Evolutionary conservation across 2,888 invertebrate species (phyloP), one percentile per base, ranked within the genome.

Genomic region (Leucophora obtusa): DNA sequence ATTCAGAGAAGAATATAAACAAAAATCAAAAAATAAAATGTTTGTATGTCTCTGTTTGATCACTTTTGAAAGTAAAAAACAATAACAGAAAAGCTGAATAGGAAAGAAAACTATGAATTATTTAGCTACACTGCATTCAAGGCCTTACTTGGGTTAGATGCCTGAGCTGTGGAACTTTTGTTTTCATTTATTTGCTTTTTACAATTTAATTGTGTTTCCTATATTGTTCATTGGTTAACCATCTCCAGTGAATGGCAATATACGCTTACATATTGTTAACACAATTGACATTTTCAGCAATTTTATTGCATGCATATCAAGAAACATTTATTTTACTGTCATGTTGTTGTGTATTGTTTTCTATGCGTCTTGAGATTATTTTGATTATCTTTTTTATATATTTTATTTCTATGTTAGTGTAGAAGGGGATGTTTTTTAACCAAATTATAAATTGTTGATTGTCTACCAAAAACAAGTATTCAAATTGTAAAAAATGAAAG

Each of bases 251-350:
- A 6, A n/a, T n/a, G 10, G 43, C 43, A 47, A 63, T 18, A 33
- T 51, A 18, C 15, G 15, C 15, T 43, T 7, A 43, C 10, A 56
- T 68, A 56, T 68, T 62, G 62, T 60, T 28, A 51, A 65, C 53
- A 74, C 62, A 50, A 51, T 65, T 76, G 63, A 65, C 70, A 76
- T 70, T 70, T 76, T 63, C 47, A 70, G 58, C 63, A 53, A 15
- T 70, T 76, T 50, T 62, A 69, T 63, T 69, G 60, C 62, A 38
- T 51, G 24, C 43, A 58, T 51, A 59, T 59, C 18, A 60, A 54
- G 11, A 62, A 24, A 56, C 71, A 72, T 59, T 63, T 51, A 56
- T 56, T 63, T 56, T 43, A 56, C 33, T 56, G 35, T 24, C 33
- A 59, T 59, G 15, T 28, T 51, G 38, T 38, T 62, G 11, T 62